Conservation (phyloP, 2,797 vertebrate genomes). For the Cheirogaleus major region DNA sequence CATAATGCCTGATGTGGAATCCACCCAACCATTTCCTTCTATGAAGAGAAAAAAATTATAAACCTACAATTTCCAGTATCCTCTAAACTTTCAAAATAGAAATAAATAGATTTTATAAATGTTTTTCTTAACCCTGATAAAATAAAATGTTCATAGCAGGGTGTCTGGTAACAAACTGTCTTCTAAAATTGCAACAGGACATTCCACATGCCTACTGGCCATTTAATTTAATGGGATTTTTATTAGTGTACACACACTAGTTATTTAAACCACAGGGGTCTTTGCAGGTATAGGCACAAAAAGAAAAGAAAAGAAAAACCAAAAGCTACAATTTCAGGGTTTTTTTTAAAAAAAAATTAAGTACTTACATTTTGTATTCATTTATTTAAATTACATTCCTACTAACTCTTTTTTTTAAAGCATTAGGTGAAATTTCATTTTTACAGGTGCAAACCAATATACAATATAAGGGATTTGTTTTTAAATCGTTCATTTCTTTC, state of each 20-base stretch:
- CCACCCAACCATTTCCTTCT: constrained; percentile 79
- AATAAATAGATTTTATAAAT: constrained; percentile 81
- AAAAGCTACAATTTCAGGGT: constrained; percentile 58
- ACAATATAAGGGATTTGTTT: constrained; percentile 35
- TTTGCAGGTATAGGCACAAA: constrained; percentile 83
- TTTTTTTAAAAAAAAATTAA: constrained; percentile 69
- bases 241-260: constrained; percentile 84
- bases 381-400: constrained; percentile 76
- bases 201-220: constrained; percentile 84
- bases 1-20: constrained; percentile 78
- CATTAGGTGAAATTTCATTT: constrained; percentile 66
- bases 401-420: constrained; percentile 56
- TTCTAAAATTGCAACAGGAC: constrained; percentile 85
- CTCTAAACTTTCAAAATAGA: constrained; percentile 75
- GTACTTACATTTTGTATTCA: constrained; percentile 77
- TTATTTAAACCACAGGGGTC: constrained; percentile 88
- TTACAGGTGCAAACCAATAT: constrained; percentile 59
- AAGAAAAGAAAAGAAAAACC: constrained; percentile 72
- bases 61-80: constrained; percentile 64
- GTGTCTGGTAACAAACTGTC: constrained; percentile 85
- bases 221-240: constrained; percentile 89
- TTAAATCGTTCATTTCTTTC: constrained; percentile 61
- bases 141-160: constrained; percentile 86
- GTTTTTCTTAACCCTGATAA: constrained; percentile 81
- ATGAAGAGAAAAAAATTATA: constrained; percentile 46